A percentile compares a stretch with the other conserved stretches of the same genome.
Evolutionary conservation across 2,113 vertebrate genomes (phyloP).

Genomic region (Polypterus bichir): DNA sequence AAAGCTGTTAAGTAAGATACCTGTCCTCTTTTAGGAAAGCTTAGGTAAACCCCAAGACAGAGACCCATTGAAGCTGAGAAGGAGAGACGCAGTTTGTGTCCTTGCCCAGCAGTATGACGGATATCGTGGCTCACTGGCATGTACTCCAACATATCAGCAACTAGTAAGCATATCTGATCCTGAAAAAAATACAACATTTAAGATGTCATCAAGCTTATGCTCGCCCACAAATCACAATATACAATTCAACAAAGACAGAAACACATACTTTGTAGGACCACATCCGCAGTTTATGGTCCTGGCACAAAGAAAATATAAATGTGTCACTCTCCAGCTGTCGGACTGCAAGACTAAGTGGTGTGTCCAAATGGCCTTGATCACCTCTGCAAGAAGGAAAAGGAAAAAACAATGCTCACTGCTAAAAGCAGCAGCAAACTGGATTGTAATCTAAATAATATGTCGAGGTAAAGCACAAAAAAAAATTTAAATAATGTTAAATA

Average conservation of each 20-base stretch:
- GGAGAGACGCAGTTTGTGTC: constrained; percentile 64
- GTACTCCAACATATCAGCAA: constrained; percentile 74
- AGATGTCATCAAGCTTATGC: constrained; percentile 72
- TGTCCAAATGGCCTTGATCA: constrained; percentile 56
- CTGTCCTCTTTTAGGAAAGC: constrained; percentile 63
- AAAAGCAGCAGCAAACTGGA: too few species aligned
- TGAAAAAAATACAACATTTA: constrained; percentile 19
- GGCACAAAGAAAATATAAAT: constrained; percentile 82
- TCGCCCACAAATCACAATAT: constrained; percentile 81
- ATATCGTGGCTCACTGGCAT: constrained; percentile 65
- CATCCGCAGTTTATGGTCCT: constrained; percentile 84
- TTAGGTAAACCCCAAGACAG: constrained; percentile 71
- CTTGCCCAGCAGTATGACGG: constrained; percentile 46
- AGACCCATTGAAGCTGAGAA: constrained; percentile 67
- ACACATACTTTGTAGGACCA: constrained; percentile 78
- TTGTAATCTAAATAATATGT: too few species aligned
- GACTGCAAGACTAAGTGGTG: constrained; percentile 66
- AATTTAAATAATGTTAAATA: too few species aligned
- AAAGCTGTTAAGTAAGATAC: constrained; percentile 23
- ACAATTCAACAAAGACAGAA: constrained; percentile 41
- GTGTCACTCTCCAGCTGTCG: constrained; percentile 71
- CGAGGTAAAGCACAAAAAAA: too few species aligned
- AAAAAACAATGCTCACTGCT: background rate
- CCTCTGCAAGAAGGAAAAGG: constrained; percentile 42
- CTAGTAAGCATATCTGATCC: constrained; percentile 85